These are phyloP conservation scores for Strongylocentrotus purpuratus DNA, from an alignment of 35 echinoderm and acorn worm species.

Conservation along the genomic window DNA sequence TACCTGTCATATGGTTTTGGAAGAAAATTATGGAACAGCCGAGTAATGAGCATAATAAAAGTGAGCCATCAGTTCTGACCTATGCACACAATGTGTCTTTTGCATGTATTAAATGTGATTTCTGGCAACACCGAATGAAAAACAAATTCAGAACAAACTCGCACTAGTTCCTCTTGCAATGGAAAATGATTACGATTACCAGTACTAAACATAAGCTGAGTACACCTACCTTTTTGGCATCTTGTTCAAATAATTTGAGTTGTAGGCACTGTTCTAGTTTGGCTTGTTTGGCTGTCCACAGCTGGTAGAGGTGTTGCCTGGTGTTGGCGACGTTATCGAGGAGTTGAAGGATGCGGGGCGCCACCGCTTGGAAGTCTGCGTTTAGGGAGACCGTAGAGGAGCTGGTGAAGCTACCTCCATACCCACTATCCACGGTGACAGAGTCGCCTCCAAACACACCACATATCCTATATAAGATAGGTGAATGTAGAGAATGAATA, in stretches of 20 bases:
- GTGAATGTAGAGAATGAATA: background rate
- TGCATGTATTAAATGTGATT: too few species aligned
- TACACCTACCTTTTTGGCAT: slow-evolving; percentile 78
- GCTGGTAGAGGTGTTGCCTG: slow-evolving; percentile 74
- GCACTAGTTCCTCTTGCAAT: too few species aligned
- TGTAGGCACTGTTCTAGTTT: slow-evolving; percentile 92
- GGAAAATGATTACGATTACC: background rate
- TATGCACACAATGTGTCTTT: too few species aligned
- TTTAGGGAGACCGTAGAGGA: slow-evolving; percentile 71
- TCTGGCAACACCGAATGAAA: too few species aligned
- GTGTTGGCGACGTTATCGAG: slow-evolving; percentile 76
- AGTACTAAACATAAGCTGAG: background rate
- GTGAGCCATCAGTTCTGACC: too few species aligned
- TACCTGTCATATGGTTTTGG: too few species aligned
- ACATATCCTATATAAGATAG: slow-evolving; percentile 69
- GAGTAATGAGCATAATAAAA: too few species aligned
- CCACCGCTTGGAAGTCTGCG: slow-evolving; percentile 82
- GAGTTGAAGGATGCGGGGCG: slow-evolving; percentile 74
- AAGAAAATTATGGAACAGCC: too few species aligned
- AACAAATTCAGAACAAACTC: too few species aligned
- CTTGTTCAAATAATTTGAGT: slow-evolving; percentile 90
- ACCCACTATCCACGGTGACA: slow-evolving; percentile 83
- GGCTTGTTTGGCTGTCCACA: slow-evolving; percentile 83
- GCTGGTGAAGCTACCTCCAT: slow-evolving; percentile 86
- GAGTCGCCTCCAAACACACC: slow-evolving; percentile 66